Conservation (phyloP, 2,888 invertebrate genomes). For the Pediacus dermestoides region DNA sequence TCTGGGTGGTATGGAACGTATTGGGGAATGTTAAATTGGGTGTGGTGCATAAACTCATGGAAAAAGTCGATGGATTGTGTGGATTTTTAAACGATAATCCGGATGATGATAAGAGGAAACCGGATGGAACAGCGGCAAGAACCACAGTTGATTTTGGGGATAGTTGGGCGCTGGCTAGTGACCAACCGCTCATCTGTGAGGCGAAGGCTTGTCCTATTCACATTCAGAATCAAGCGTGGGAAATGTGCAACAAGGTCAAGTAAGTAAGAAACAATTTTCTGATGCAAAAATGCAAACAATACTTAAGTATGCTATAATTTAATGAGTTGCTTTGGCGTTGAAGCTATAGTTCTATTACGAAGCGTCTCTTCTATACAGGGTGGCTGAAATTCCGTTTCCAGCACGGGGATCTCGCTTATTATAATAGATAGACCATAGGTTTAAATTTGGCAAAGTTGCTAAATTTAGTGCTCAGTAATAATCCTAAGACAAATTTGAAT, state of each 20-base stretch:
- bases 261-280: too few species aligned
- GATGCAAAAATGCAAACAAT: too few species aligned
- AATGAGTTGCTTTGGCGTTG: too few species aligned
- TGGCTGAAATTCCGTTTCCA: too few species aligned
- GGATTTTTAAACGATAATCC: slow-evolving; percentile 68
- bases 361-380: too few species aligned
- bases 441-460: too few species aligned
- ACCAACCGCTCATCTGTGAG: slow-evolving; percentile 54
- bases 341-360: too few species aligned
- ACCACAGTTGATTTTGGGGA: slow-evolving; percentile 71
- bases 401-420: too few species aligned
- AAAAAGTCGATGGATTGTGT: slow-evolving; percentile 74
- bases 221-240: slow-evolving; percentile 62
- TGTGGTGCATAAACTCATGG: slow-evolving; percentile 60
- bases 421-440: too few species aligned
- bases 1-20: slow-evolving; percentile 68
- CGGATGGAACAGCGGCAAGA: slow-evolving; percentile 60
- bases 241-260: slow-evolving; percentile 62
- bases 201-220: slow-evolving; percentile 60
- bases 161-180: slow-evolving; percentile 64
- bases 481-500: too few species aligned
- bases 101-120: slow-evolving; percentile 67
- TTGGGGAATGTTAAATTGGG: slow-evolving; percentile 64
- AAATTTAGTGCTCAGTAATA: too few species aligned
- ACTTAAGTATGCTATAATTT: too few species aligned